Evolutionary conservation across 2,797 vertebrate genomes (phyloP).

Genomic region (Smutsia temminckii): DNA sequence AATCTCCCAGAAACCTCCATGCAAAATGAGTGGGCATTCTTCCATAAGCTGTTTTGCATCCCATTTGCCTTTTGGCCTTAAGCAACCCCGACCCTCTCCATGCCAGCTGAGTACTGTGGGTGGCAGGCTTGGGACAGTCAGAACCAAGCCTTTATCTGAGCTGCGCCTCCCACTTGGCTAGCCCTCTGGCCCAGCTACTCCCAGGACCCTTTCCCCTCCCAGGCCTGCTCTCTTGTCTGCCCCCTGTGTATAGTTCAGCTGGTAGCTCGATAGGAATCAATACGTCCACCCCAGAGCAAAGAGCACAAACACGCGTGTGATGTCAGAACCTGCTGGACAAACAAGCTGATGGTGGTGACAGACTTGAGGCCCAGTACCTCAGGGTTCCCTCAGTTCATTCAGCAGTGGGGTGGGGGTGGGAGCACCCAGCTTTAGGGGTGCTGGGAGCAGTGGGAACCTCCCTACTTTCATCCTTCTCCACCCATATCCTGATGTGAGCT

Average conservation of each 20-base stretch:
- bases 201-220: neutral
- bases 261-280: conserved; percentile 53
- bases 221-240: neutral
- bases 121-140: neutral
- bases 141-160: neutral
- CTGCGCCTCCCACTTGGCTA: neutral
- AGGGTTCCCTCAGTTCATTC: neutral
- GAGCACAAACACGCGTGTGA: neutral
- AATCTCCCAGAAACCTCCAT: neutral
- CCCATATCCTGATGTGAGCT: neutral
- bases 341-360: neutral
- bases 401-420: no score
- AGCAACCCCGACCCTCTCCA: neutral
- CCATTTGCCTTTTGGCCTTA: conserved; percentile 48
- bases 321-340: conserved; percentile 3
- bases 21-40: conserved; percentile 13
- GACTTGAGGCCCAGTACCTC: neutral
- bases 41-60: conserved; percentile 58
- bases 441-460: neutral
- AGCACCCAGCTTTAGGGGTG: neutral
- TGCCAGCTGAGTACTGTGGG: neutral
- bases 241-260: neutral
- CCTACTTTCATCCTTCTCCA: neutral
- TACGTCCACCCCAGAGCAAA: conserved; percentile 66
- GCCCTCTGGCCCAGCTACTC: neutral